phyloP scores from a whole-genome alignment of 2,888 invertebrate genomes.

The Drosophila eohydei region DNA sequence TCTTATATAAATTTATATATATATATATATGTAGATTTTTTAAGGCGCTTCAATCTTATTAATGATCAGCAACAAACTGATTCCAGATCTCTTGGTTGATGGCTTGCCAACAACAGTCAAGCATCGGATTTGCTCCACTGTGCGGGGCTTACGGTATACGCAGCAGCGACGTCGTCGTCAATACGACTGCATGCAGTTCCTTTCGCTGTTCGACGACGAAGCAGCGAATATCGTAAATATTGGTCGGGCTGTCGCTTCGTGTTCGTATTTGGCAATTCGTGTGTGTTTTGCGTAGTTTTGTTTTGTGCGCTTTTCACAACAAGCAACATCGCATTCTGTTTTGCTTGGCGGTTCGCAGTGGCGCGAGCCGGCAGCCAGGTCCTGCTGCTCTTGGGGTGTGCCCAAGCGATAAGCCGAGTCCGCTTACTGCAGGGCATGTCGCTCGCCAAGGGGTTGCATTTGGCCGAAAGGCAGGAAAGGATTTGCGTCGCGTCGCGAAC shows the following conservation, averaged over 20 bases:
- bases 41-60: too few species aligned
- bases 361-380: conserved; percentile 29
- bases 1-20: too few species aligned
- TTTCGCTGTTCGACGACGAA: conserved; percentile 14
- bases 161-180: conserved; percentile 25
- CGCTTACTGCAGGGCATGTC: conserved; percentile 20
- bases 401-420: conserved; percentile 17
- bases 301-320: conserved; percentile 72
- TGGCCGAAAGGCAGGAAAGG: conserved; percentile 21
- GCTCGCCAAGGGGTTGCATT: conserved; percentile 28
- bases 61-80: too few species aligned
- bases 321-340: conserved; percentile 71
- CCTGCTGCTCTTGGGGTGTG: conserved; percentile 1
- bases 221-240: conserved; percentile 53
- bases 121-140: conserved; percentile 19
- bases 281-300: conserved; percentile 60
- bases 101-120: too few species aligned
- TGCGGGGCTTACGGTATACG: conserved; percentile 52
- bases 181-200: conserved; percentile 19
- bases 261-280: conserved; percentile 20
- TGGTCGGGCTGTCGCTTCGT: conserved; percentile 12
- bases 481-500: conserved; percentile 27
- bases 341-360: conserved; percentile 58
- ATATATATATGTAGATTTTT: too few species aligned
- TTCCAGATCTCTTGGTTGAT: too few species aligned